Evolutionary conservation across 1,140 invertebrate genomes (phyloP), one percentile per base, ranked within the genome.

Genomic region (Periplaneta americana): DNA sequence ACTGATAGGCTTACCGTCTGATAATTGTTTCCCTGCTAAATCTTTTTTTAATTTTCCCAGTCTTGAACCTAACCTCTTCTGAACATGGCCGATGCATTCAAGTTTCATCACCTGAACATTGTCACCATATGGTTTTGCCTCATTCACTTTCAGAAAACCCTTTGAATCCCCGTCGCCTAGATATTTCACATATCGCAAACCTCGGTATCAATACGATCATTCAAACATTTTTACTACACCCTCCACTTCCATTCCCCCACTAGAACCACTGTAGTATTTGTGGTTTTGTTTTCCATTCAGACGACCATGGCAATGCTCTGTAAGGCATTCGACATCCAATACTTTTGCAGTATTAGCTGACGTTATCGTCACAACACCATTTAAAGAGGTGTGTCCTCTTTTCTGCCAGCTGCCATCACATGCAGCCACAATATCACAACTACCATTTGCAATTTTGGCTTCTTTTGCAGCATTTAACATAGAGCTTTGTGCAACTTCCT

Each of bases 161-260:
- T 84, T 82, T 32, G 83, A 83, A 66, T 85, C 83, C 17, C 83
- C 85, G 66, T 85, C 83, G 17, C 84, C 83, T 18, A 85, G 76
- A 79, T 85, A 84, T 75, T 82, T 78, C 48, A 78, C 78, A 75
- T 85, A 85, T 36, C 80, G 80, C 37, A 84, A 75, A 28, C 75
- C 78, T 78, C 83, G 83, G 31, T 79, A 34, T 74, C 78, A 34
- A 37, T 80, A 76, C n/a, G 83, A 84, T 74, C 85, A 36, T 48
- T 82, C 37, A 83, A 83, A 84, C 33, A 85, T 84, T 66, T 84
- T 74, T 37, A 78, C 48, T 36, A 82, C 83, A 36, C 83, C 82
- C 13, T 78, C 80, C 35, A 80, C 81, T 77, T 85, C 83, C 85
- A 85, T 84, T 77, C 82, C 83, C 34, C 80, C 84, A 82, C 83